Evolutionary conservation across 2,888 invertebrate genomes (phyloP).

Genomic region (Pyralis farinalis): DNA sequence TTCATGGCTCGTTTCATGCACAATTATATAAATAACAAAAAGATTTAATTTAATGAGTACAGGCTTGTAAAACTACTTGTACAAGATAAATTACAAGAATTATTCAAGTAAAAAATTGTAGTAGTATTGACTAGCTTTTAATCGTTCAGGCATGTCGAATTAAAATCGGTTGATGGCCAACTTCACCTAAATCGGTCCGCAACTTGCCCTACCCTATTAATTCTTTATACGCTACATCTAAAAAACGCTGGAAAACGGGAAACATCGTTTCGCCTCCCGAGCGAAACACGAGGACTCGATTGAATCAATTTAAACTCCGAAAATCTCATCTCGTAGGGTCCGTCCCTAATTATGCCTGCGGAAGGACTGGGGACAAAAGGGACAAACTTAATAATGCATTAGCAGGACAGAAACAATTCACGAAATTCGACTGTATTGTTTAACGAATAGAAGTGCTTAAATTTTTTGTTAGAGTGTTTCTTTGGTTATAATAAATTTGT

Average conservation of each 20-base stretch:
- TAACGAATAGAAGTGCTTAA: conserved; percentile 17
- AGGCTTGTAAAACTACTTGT: too few species aligned
- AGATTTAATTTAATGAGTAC: too few species aligned
- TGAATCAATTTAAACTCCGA: conserved; percentile 77
- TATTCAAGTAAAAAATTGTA: too few species aligned
- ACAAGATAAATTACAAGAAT: too few species aligned
- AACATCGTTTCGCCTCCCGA: conserved; percentile 43
- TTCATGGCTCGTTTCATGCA: too few species aligned
- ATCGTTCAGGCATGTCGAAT: conserved; percentile 2
- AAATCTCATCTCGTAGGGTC: conserved; percentile 72
- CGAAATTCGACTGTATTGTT: conserved; percentile 23
- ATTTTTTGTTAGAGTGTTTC: conserved; percentile 18
- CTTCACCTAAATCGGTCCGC: conserved; percentile 19
- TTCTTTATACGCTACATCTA: conserved; percentile 39
- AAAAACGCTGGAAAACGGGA: conserved; percentile 37
- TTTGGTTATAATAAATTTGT: conserved; percentile 38
- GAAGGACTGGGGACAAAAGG: conserved; percentile 66
- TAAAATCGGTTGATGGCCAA: conserved; percentile 18
- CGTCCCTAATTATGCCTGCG: conserved; percentile 76
- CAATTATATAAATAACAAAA: too few species aligned
- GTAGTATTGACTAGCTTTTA: too few species aligned
- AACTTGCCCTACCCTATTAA: conserved; percentile 47
- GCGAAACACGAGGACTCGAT: conserved; percentile 71
- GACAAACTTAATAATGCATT: conserved; percentile 40
- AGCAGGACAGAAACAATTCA: conserved; percentile 28